phyloP scores from a whole-genome alignment of 2,113 vertebrate genomes.

The Hippolais icterina region DNA sequence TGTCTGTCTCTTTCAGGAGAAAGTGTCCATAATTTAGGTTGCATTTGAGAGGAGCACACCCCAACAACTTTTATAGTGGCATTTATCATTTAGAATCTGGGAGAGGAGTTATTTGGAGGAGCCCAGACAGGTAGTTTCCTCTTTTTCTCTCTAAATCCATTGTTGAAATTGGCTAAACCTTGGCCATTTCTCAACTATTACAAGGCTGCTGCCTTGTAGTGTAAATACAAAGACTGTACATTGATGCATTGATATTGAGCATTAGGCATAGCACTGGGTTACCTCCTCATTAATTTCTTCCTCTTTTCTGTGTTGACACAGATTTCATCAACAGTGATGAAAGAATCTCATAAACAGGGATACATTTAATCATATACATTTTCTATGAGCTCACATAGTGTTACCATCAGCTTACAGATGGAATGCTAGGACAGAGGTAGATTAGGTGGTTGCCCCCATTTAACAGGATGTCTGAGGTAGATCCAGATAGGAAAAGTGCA shows the following conservation, averaged over 20 bases:
- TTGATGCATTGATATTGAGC: background rate
- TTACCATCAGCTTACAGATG: background rate
- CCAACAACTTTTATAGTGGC: constrained; percentile 2
- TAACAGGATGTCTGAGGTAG: background rate
- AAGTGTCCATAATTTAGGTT: constrained; percentile 8
- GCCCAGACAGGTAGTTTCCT: background rate
- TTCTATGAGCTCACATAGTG: background rate
- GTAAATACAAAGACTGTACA: background rate
- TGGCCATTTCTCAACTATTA: constrained; percentile 27
- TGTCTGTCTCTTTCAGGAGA: constrained; percentile 14
- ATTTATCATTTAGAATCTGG: constrained; percentile 27
- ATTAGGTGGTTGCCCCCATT: background rate
- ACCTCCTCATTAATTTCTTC: background rate
- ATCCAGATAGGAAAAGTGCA: background rate
- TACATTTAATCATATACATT: background rate
- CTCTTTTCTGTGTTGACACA: background rate
- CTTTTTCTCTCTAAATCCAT: background rate
- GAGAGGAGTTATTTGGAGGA: constrained; percentile 7
- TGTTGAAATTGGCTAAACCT: constrained; percentile 39
- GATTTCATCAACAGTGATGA: background rate
- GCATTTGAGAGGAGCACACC: constrained; percentile 19
- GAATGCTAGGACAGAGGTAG: background rate
- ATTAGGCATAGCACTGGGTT: background rate
- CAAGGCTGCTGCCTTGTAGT: background rate
- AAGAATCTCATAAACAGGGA: background rate